Conservation (phyloP, 2,888 invertebrate species). For the Camptogramma bilineatum region DNA sequence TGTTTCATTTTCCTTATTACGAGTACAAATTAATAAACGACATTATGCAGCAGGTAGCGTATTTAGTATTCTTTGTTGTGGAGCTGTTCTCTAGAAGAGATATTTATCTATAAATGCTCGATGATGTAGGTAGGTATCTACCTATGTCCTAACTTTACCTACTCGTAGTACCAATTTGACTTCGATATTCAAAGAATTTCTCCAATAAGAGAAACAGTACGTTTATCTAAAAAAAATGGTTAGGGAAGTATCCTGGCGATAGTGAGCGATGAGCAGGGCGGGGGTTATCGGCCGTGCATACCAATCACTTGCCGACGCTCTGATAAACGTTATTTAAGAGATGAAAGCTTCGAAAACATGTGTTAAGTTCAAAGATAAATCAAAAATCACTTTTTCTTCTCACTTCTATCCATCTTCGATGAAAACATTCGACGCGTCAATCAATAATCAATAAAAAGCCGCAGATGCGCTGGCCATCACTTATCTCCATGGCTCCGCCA, state of each 20-base stretch:
- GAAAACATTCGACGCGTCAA: constrained; percentile 64
- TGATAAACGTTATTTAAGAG: constrained; percentile 25
- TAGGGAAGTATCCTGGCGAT: constrained; percentile 33
- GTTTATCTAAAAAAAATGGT: constrained; percentile 41
- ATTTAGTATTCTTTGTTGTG: too few species aligned
- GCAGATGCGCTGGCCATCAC: constrained; percentile 70
- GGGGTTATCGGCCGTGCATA: constrained; percentile 41
- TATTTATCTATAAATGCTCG: too few species aligned
- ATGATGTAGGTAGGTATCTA: too few species aligned
- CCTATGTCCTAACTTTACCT: too few species aligned
- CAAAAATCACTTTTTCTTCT: constrained; percentile 40
- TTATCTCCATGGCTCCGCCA: constrained; percentile 62
- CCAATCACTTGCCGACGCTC: constrained; percentile 30
- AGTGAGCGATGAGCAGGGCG: constrained; percentile 28
- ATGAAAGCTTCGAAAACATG: constrained; percentile 12
- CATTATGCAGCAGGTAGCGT: too few species aligned
- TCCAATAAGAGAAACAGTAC: constrained; percentile 21
- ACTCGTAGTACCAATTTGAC: neutral
- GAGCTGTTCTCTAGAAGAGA: too few species aligned
- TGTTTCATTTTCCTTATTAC: too few species aligned
- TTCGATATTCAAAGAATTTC: constrained; percentile 13
- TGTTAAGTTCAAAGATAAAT: constrained; percentile 34
- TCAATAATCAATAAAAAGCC: constrained; percentile 67
- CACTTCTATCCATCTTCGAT: constrained; percentile 40
- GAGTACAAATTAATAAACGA: too few species aligned